A percentile compares a stretch with the other conserved stretches of the same genome.
phyloP scores from a whole-genome alignment of 2,888 invertebrate species.

The Rhaphigaster nebulosa region DNA sequence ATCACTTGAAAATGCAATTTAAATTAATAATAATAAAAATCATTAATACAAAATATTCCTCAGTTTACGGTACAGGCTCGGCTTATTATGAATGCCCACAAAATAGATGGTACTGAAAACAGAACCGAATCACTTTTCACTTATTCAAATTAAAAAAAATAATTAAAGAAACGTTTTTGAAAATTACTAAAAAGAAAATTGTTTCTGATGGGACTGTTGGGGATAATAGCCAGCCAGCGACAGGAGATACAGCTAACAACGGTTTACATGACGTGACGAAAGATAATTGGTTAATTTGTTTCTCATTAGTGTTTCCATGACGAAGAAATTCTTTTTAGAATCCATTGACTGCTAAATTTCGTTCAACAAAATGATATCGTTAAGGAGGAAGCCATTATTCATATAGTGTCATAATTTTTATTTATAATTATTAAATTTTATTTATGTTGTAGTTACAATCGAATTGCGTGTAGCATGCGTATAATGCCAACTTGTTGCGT shows the following conservation, averaged over 20 bases:
- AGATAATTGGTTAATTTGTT: neutral
- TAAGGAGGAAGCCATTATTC: neutral
- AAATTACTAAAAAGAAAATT: neutral
- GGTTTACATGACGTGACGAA: slow-evolving; percentile 15
- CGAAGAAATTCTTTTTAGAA: neutral
- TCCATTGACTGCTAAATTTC: neutral
- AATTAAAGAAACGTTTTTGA: neutral
- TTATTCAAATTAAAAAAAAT: neutral
- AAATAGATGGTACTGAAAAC: neutral
- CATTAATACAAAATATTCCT: too few relatives aligned
- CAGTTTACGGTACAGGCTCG: too few relatives aligned
- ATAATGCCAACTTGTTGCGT: too few relatives aligned
- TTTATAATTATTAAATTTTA: neutral
- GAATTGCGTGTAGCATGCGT: too few relatives aligned
- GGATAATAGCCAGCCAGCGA: slow-evolving; percentile 12
- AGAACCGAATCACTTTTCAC: neutral
- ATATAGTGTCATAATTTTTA: neutral
- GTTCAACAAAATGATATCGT: neutral
- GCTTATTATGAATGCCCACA: neutral
- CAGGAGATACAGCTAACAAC: neutral
- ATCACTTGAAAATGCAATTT: too few relatives aligned
- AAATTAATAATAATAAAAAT: too few relatives aligned
- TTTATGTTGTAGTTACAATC: neutral
- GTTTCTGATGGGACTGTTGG: neutral
- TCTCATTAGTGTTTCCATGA: neutral